Conservation (phyloP, 2,797 vertebrate species). For the Distichodus sexfasciatus region DNA sequence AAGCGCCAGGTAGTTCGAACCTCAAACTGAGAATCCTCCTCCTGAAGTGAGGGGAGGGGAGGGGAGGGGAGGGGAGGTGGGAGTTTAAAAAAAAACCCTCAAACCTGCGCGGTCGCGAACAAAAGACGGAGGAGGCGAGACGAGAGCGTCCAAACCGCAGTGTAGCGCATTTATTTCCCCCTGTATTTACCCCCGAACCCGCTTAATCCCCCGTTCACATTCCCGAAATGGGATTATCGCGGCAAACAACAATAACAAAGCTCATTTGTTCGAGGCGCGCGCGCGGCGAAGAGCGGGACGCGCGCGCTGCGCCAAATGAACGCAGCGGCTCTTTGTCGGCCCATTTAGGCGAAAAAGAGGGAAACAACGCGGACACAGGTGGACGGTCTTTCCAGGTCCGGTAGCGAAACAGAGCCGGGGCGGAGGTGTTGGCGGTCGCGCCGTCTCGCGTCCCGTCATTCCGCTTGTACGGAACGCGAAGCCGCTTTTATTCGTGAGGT, state of each 20-base stretch:
- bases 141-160: constrained; percentile 59
- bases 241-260: constrained; percentile 27
- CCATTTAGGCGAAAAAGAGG: too few species aligned
- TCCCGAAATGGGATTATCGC: constrained; percentile 59
- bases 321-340: too few species aligned
- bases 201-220: constrained; percentile 55
- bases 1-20: constrained; percentile 29
- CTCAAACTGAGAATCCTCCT: constrained; percentile 55
- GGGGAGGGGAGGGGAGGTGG: too few species aligned
- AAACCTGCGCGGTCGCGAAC: constrained; percentile 50
- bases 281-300: constrained; percentile 18
- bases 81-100: too few species aligned
- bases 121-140: constrained; percentile 60
- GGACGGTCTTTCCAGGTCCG: too few species aligned
- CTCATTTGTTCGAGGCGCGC: constrained; percentile 28
- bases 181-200: neutral
- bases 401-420: too few species aligned
- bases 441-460: too few species aligned
- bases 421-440: too few species aligned
- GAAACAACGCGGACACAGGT: too few species aligned
- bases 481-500: constrained; percentile 55
- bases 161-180: neutral
- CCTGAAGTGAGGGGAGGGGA: too few species aligned
- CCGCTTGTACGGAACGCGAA: too few species aligned
- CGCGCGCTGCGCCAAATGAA: too few species aligned